A percentile compares a stretch with the other conserved stretches of the same genome.
Conservation (phyloP, 23 tunicate genomes). For the Ascidia mentula region DNA sequence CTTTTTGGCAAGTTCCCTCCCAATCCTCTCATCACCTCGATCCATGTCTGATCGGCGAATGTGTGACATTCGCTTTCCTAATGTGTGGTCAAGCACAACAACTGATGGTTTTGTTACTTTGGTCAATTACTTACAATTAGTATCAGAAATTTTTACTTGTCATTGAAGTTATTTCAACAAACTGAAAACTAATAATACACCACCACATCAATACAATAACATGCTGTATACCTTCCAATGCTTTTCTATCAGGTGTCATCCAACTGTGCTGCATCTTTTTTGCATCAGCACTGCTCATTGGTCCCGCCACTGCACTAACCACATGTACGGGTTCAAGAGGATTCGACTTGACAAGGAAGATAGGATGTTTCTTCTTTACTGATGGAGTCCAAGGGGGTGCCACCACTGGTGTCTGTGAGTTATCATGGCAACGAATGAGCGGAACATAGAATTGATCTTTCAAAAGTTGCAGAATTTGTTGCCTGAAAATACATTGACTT, state of each 20-base stretch:
- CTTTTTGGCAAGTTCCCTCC: constrained; percentile 54
- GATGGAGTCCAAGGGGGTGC: constrained; percentile 29
- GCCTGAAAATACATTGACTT: constrained; percentile 21
- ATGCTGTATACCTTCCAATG: constrained; percentile 2
- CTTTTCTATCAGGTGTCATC: constrained; percentile 57
- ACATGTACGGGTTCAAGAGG: constrained; percentile 26
- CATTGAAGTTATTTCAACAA: too few relatives aligned
- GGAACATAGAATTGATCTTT: constrained; percentile 71
- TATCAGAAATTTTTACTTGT: too few relatives aligned
- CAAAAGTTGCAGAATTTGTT: constrained; percentile 28
- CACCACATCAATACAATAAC: neutral
- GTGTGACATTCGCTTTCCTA: constrained; percentile 33
- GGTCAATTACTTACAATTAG: too few relatives aligned
- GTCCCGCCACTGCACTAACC: constrained; percentile 75
- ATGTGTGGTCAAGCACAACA: too few relatives aligned
- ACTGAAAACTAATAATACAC: neutral
- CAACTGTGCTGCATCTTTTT: constrained; percentile 30
- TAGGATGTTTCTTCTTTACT: neutral
- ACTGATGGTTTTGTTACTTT: too few relatives aligned
- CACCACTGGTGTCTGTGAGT: constrained; percentile 52
- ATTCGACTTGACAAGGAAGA: neutral
- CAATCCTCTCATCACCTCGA: constrained; percentile 81
- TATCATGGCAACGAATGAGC: constrained; percentile 70
- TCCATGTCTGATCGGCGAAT: constrained; percentile 67
- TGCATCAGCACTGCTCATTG: constrained; percentile 71